A percentile compares a stretch with the other conserved stretches of the same genome.
These are phyloP conservation scores for Carollia perspicillata DNA, from an alignment of 2,113 vertebrate genomes.

Conservation along the genomic window DNA sequence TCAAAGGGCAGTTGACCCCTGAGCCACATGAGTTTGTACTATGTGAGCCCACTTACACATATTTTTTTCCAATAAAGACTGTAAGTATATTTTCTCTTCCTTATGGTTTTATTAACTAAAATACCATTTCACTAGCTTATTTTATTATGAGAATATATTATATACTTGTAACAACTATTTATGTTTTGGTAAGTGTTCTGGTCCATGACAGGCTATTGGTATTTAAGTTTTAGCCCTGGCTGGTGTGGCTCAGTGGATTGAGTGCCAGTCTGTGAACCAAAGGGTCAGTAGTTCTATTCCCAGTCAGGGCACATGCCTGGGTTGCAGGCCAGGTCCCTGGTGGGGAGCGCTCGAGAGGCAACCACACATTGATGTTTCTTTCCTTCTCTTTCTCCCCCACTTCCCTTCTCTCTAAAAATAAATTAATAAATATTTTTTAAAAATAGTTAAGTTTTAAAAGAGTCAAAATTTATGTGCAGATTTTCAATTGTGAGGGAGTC, in stretches of 20 bases:
- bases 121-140: background rate
- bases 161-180: background rate
- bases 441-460: background rate
- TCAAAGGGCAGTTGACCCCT: background rate
- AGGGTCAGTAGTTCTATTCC: too few species aligned
- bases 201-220: background rate
- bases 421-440: too few species aligned
- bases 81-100: background rate
- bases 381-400: too few species aligned
- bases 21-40: background rate
- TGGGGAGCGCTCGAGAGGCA: too few species aligned
- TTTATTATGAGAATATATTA: background rate
- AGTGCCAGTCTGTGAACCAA: too few species aligned
- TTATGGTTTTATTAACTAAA: background rate
- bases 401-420: too few species aligned
- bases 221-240: background rate
- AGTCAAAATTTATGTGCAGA: background rate
- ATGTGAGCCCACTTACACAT: background rate
- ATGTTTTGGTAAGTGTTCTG: background rate
- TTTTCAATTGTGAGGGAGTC: background rate
- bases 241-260: too few species aligned
- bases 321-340: too few species aligned
- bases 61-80: background rate
- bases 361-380: too few species aligned
- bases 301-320: too few species aligned